Evolutionary conservation across 2,113 vertebrate genomes (phyloP).

Genomic region (Origma solitaria): DNA sequence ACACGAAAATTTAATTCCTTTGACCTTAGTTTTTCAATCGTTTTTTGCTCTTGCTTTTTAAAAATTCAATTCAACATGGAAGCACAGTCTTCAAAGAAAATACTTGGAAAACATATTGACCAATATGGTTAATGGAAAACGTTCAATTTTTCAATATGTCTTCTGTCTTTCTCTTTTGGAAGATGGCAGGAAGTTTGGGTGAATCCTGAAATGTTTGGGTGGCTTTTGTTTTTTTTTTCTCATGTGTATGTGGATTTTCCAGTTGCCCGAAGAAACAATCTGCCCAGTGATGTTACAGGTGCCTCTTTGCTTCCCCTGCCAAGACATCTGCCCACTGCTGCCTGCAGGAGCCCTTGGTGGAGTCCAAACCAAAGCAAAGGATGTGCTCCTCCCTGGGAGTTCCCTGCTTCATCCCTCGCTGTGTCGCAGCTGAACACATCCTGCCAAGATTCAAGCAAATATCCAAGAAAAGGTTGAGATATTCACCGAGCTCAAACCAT

Average conservation of each 20-base stretch:
- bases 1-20: background rate
- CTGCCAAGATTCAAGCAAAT: slow-evolving; percentile 15
- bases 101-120: background rate
- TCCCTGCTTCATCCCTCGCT: background rate
- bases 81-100: background rate
- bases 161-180: background rate
- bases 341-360: background rate
- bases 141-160: background rate
- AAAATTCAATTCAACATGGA: background rate
- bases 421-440: background rate
- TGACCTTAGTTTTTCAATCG: background rate
- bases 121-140: background rate
- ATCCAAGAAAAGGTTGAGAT: slow-evolving; percentile 34
- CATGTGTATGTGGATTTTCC: background rate
- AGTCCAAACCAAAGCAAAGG: background rate
- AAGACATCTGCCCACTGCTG: slow-evolving; percentile 38
- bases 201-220: background rate
- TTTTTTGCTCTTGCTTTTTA: background rate
- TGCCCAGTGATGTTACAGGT: slow-evolving; percentile 34
- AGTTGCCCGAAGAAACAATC: background rate
- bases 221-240: background rate
- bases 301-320: background rate
- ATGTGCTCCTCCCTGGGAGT: background rate
- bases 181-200: background rate
- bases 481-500: background rate